Conservation (phyloP, 2,888 invertebrate genomes). For the Drosophila pullipes region DNA sequence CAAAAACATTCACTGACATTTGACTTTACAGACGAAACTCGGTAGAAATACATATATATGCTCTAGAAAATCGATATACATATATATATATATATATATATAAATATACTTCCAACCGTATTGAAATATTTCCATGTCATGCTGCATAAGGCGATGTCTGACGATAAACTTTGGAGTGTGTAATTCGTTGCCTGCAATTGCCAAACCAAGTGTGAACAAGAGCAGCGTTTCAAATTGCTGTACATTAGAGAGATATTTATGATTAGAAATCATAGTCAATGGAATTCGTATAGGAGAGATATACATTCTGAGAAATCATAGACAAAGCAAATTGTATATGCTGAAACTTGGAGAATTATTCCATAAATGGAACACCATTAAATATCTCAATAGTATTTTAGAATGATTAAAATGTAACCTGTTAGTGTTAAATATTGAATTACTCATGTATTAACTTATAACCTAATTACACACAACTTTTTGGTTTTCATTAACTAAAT, state of each 20-base stretch:
- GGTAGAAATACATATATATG: background rate
- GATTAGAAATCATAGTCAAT: background rate
- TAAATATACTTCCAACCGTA: slow-evolving; percentile 18
- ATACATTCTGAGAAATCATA: background rate
- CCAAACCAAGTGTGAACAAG: slow-evolving; percentile 13
- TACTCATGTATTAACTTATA: background rate
- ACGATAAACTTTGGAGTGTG: slow-evolving; percentile 29
- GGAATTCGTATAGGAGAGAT: background rate
- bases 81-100: background rate
- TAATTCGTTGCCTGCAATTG: slow-evolving; percentile 41
- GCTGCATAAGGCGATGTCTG: slow-evolving; percentile 5
- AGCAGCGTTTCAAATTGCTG: background rate
- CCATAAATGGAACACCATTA: background rate
- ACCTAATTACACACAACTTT: background rate
- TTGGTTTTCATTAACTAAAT: background rate
- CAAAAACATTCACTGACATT: slow-evolving; percentile 80
- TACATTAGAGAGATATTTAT: background rate
- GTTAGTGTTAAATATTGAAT: background rate
- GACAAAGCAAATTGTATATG: background rate
- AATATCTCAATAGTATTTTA: background rate
- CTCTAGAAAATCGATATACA: slow-evolving; percentile 25
- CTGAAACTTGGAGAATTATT: background rate
- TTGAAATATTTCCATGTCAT: slow-evolving; percentile 78
- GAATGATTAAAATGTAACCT: background rate
- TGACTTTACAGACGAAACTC: slow-evolving; percentile 57